These are phyloP conservation scores for Bovichtus variegatus DNA, from an alignment of 2,797 vertebrate species.

Conservation along the genomic window DNA sequence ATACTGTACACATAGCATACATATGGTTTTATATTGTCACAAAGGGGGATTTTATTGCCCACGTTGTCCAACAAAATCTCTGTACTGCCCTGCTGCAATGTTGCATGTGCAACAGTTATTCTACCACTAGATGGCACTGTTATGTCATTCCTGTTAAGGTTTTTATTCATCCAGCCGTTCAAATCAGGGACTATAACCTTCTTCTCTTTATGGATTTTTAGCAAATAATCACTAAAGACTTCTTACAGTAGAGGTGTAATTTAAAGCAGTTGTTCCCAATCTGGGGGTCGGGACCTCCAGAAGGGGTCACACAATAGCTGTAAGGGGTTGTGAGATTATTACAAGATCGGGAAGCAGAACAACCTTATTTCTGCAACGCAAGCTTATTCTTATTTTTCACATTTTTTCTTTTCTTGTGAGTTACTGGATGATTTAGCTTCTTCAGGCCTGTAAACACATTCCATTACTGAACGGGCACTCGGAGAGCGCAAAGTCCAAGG, in stretches of 20 bases:
- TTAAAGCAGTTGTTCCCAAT: neutral
- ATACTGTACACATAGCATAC: too few species aligned
- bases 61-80: neutral
- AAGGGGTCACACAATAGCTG: neutral
- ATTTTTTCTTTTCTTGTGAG: neutral
- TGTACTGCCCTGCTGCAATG: neutral
- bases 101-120: slow-evolving; percentile 27
- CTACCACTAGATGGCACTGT: slow-evolving; percentile 72
- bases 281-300: neutral
- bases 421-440: neutral
- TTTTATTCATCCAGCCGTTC: neutral
- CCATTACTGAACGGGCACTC: too few species aligned
- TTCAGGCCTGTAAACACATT: neutral
- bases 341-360: neutral
- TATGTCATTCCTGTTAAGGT: neutral
- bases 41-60: neutral
- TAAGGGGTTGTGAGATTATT: neutral
- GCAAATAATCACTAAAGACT: neutral
- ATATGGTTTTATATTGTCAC: neutral
- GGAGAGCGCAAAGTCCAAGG: too few species aligned
- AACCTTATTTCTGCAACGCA: neutral
- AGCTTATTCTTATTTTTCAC: neutral
- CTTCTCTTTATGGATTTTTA: neutral
- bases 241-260: accelerated
- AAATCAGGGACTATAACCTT: neutral